Conservation (phyloP, 2,888 invertebrate genomes). For the Frankliniella intonsa region DNA sequence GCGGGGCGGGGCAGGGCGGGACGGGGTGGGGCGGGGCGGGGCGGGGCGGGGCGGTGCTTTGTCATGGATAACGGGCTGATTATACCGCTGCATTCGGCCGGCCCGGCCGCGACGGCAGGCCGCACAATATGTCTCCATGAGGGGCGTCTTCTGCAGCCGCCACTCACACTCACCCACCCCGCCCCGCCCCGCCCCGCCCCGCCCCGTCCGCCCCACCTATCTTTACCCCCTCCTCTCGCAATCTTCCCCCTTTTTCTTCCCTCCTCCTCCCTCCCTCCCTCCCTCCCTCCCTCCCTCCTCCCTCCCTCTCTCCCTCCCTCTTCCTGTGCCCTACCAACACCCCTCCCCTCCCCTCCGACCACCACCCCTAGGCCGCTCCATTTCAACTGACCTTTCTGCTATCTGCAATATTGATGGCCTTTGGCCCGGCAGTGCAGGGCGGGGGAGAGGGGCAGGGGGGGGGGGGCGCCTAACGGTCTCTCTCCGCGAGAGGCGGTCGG, state of each 20-base stretch:
- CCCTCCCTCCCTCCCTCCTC: too few species aligned
- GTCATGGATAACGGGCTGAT: constrained; percentile 31
- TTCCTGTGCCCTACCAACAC: too few species aligned
- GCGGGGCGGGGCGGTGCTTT: constrained; percentile 39
- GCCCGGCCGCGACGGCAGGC: constrained; percentile 38
- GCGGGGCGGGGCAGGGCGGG: neutral
- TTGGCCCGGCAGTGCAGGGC: neutral
- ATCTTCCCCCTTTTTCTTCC: too few species aligned
- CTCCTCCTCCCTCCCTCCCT: too few species aligned
- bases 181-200: too few species aligned
- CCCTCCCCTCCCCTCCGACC: constrained; percentile 29
- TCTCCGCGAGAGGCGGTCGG: too few species aligned
- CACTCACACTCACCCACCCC: neutral
- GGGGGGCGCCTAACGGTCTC: neutral
- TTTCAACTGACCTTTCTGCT: constrained; percentile 28
- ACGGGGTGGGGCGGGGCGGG: constrained; percentile 30
- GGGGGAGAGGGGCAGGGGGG: neutral
- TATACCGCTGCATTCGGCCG: constrained; percentile 38
- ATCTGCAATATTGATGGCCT: constrained; percentile 33
- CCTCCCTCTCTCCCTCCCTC: neutral
- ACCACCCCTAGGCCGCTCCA: constrained; percentile 17
- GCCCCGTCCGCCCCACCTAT: neutral
- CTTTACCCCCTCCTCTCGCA: neutral
- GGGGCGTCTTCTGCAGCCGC: neutral
- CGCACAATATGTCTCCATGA: constrained; percentile 32